Evolutionary conservation across 2,797 vertebrate species (phyloP).

Genomic region (Macropus fuliginosus): DNA sequence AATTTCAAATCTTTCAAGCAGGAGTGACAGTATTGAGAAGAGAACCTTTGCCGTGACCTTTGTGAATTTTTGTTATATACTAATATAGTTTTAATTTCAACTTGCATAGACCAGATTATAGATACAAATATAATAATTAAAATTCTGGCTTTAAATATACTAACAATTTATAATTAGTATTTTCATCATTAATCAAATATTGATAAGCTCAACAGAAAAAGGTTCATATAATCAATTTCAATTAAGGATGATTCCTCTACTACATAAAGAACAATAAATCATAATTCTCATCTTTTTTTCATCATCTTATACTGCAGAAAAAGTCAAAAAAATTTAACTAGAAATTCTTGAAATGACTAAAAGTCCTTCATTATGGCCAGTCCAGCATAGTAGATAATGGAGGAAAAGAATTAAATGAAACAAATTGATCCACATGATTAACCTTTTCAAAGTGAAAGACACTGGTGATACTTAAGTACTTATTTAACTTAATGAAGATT

Average conservation of each 20-base stretch:
- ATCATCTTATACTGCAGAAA: slow-evolving; percentile 76
- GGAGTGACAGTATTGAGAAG: rapidly evolving
- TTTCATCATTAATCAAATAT: slow-evolving; percentile 78
- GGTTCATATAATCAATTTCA: slow-evolving; percentile 71
- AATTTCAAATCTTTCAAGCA: slow-evolving; percentile 3
- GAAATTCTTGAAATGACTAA: slow-evolving; percentile 86
- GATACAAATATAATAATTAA: not conserved
- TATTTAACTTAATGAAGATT: slow-evolving; percentile 63
- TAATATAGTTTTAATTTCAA: not conserved
- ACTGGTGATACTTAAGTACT: slow-evolving; percentile 60
- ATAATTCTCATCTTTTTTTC: slow-evolving; percentile 74
- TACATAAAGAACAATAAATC: slow-evolving; percentile 75
- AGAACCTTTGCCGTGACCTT: not conserved
- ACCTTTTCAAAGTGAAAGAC: slow-evolving; percentile 72
- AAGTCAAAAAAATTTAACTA: slow-evolving; percentile 69
- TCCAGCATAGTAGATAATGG: slow-evolving; percentile 81
- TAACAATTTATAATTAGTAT: slow-evolving; percentile 62
- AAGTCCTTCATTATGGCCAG: slow-evolving; percentile 84
- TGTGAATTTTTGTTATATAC: slow-evolving; percentile 36
- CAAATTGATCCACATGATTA: slow-evolving; percentile 78
- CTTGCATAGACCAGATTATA: not conserved
- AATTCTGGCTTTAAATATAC: slow-evolving; percentile 48
- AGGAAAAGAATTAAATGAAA: slow-evolving; percentile 79
- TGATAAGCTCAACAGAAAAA: slow-evolving; percentile 72
- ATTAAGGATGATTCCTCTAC: slow-evolving; percentile 70